phyloP scores from a whole-genome alignment of 1,140 invertebrate genomes.

The Drosophila virilis region DNA sequence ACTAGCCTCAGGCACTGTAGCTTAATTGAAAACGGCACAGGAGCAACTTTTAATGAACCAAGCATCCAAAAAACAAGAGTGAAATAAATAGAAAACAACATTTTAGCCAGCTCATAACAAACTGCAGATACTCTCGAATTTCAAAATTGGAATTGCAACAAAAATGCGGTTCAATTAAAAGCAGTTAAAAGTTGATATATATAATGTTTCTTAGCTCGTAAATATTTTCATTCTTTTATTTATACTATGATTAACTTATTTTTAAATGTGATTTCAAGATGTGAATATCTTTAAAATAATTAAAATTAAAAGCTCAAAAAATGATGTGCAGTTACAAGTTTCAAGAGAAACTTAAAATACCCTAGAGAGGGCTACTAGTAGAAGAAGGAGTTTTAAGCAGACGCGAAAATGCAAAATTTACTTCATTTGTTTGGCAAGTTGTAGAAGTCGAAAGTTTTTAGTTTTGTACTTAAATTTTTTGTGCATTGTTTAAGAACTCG shows the following conservation, averaged over 20 bases:
- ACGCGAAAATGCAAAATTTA: constrained; percentile 52
- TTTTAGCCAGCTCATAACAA: not conserved
- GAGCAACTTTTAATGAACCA: constrained; percentile 76
- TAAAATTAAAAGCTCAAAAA: too few relatives aligned
- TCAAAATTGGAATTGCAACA: too few relatives aligned
- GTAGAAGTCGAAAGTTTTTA: constrained; percentile 43
- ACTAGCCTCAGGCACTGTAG: constrained; percentile 48
- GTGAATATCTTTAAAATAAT: too few relatives aligned
- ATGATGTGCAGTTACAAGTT: not conserved
- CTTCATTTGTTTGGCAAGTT: constrained; percentile 48
- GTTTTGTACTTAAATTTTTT: constrained; percentile 41
- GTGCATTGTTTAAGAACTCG: constrained; percentile 41
- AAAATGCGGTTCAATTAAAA: too few relatives aligned
- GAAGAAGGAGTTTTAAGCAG: not conserved
- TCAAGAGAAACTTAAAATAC: not conserved
- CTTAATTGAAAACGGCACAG: constrained; percentile 72
- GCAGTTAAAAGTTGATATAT: too few relatives aligned
- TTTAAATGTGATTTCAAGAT: too few relatives aligned
- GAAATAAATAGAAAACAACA: constrained; percentile 11
- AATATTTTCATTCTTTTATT: too few relatives aligned
- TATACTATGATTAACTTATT: too few relatives aligned
- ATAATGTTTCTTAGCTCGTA: too few relatives aligned
- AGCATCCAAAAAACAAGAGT: constrained; percentile 20
- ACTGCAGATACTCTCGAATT: not conserved
- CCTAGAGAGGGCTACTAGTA: not conserved